Percentiles rank a stretch among this genome's conserved stretches.
phyloP scores from a whole-genome alignment of 2,888 invertebrate genomes.

The Mimachlamys varia region DNA sequence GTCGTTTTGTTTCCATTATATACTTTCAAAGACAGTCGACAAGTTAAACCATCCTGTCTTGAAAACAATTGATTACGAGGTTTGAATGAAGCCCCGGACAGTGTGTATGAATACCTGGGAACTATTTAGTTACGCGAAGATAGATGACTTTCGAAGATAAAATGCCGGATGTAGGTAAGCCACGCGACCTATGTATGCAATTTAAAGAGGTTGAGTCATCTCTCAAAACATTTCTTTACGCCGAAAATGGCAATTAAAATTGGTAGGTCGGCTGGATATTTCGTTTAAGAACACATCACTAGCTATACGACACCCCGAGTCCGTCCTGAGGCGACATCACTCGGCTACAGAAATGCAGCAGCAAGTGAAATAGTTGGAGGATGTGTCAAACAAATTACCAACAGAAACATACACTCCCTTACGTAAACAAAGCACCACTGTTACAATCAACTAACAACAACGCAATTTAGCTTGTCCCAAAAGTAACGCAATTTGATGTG shows the following conservation, averaged over 20 bases:
- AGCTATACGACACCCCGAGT: neutral
- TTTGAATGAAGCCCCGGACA: neutral
- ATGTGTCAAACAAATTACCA: neutral
- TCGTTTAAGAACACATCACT: neutral
- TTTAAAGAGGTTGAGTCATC: neutral
- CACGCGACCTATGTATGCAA: neutral
- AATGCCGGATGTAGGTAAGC: neutral
- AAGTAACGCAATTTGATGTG: no score
- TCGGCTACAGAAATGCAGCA: neutral
- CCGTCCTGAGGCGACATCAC: neutral
- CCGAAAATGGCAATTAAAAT: neutral
- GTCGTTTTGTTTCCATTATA: neutral
- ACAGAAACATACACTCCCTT: no score
- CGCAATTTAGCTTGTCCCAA: no score
- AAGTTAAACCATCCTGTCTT: neutral
- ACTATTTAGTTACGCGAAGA: neutral
- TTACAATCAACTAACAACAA: no score
- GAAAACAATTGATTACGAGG: neutral
- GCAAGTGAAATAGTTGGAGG: neutral
- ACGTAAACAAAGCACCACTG: no score
- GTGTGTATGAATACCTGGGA: neutral
- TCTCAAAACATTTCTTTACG: neutral
- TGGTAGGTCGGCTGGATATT: neutral
- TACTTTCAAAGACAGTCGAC: neutral
- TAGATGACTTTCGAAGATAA: conserved; percentile 10